A percentile compares a stretch with the other conserved stretches of the same genome.
phyloP scores from a whole-genome alignment of 2,797 vertebrate species.

The Phoxinus dragarum region DNA sequence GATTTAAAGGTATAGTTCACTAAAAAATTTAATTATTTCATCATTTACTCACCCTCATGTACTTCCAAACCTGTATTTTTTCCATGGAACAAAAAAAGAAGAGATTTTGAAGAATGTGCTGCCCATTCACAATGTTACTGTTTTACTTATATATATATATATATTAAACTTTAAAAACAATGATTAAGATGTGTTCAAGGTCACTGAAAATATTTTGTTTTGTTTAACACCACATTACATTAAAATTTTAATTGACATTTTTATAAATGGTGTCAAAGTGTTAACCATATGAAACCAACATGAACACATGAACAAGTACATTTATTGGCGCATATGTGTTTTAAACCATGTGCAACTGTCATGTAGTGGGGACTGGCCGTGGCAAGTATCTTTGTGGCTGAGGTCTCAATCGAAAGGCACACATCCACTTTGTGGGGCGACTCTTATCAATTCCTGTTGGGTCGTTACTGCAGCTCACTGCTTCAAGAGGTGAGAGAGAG shows the following conservation, averaged over 20 bases:
- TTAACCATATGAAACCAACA: background rate
- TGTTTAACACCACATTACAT: no score
- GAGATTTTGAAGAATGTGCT: background rate
- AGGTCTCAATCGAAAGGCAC: constrained; percentile 81
- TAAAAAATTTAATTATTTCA: background rate
- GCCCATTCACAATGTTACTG: no score
- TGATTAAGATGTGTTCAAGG: no score
- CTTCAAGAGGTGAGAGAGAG: constrained; percentile 84
- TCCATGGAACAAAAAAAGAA: background rate
- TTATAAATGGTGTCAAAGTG: background rate
- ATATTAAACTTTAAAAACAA: no score
- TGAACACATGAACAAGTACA: background rate
- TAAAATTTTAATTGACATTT: background rate
- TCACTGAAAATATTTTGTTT: no score
- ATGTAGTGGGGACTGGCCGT: constrained; percentile 85
- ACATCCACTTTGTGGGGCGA: constrained; percentile 86
- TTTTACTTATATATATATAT: no score
- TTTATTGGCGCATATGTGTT: background rate
- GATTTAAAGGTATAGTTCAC: background rate
- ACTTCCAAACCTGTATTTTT: background rate
- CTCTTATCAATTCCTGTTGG: constrained; percentile 87
- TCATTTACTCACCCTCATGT: background rate
- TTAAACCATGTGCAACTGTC: constrained; percentile 32
- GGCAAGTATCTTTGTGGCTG: constrained; percentile 79
- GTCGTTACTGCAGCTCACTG: constrained; percentile 89